Evolutionary conservation across 1,140 invertebrate species (phyloP), one percentile per base, ranked within the genome.

Genomic region (Magallana ariakensis): DNA sequence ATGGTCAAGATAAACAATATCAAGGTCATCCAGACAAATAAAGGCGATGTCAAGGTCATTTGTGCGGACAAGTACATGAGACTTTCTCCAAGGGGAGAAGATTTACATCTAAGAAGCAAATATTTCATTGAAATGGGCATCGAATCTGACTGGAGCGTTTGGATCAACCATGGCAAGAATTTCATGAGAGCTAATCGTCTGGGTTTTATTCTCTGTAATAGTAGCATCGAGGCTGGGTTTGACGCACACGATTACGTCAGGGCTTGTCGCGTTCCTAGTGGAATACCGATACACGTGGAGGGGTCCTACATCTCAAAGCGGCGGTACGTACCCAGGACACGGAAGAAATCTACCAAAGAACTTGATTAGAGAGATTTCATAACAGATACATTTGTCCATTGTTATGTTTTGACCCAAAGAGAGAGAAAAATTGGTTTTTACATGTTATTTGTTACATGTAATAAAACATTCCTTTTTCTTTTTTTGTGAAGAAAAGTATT

Each of bases 31-130:
- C 93, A 93, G 86, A 92, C 85, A 15, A 88, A 84, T 3, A 86
- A 88, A 10, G 92, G 92, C 26, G 93, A 93, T 60, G 93, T 94
- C 19, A 91, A 86, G 6, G 91, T 94, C 11, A 88, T 90, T n/a
- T 91, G 89, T 3, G 91, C 91, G 10, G 89, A 90, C 10, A 93
- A 93, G 88, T 90, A 89, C 58, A 88, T 94, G 56, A 89, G 90
- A 22, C 85, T 92, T 80, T 92, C 91, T 16, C 91, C 93, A 1
- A 83, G 83, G 5, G 87, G 84, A 26, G 91, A 90, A 13, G 66
- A 75, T 75, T 11, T 75, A 13, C 15, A 26, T 1, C 7, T 75
- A 26, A 75, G 66, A 11, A 75, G 66, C 22, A 26, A 75, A 75
- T 10, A 75, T 11, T 8, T 33, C 62, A 75, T 75, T 13, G 66